These are phyloP conservation scores for Rhagoletis pomonella DNA, from an alignment of 1,140 invertebrate species.

Conservation along the genomic window DNA sequence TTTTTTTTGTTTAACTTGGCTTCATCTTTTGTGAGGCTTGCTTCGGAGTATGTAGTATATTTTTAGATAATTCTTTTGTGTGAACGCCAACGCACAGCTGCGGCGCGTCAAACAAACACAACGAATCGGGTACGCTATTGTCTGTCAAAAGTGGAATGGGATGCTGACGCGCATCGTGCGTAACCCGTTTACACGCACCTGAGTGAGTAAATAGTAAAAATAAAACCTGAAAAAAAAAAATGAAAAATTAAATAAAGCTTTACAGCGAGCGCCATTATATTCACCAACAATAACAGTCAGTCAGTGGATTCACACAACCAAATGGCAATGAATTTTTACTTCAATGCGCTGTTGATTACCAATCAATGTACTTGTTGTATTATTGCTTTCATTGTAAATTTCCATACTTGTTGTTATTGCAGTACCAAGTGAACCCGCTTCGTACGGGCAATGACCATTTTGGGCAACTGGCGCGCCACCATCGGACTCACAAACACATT, in stretches of 20 bases:
- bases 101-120: neutral
- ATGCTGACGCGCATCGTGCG: slow-evolving; percentile 39
- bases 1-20: neutral
- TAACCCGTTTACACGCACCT: neutral
- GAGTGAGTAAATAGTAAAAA: neutral
- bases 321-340: slow-evolving; percentile 22
- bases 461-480: slow-evolving; percentile 49
- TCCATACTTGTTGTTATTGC: neutral
- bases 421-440: neutral
- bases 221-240: neutral
- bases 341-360: slow-evolving; percentile 30
- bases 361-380: neutral
- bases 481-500: neutral
- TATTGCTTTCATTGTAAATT: slow-evolving; percentile 7
- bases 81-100: slow-evolving; percentile 45
- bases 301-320: neutral
- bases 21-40: neutral
- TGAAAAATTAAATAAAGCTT: neutral
- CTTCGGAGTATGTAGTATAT: neutral
- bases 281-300: neutral
- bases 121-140: slow-evolving; percentile 11
- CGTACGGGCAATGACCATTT: slow-evolving; percentile 42
- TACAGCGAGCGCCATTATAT: neutral
- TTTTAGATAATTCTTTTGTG: slow-evolving; percentile 11
- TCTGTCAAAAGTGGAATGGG: slow-evolving; percentile 38